Conservation (phyloP, 2,113 vertebrate genomes). For the Chloropsis cyanopogon region DNA sequence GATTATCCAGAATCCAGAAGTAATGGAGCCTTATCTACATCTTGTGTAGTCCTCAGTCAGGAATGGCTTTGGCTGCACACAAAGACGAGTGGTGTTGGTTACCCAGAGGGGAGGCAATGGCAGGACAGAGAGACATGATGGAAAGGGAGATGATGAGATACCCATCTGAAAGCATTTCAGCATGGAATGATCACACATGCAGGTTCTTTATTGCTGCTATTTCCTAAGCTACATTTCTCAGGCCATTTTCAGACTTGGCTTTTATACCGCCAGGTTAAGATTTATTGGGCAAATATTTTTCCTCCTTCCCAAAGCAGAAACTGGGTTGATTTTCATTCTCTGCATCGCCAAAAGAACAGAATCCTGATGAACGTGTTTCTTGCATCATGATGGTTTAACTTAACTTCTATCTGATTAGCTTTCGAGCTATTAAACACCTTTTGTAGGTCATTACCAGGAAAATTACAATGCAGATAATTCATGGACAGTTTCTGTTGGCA, state of each 20-base stretch:
- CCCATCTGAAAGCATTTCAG: background rate
- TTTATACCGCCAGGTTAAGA: background rate
- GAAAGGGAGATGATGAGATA: background rate
- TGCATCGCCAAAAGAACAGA: background rate
- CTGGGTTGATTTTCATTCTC: background rate
- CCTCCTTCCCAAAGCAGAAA: background rate
- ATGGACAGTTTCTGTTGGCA: background rate
- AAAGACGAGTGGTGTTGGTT: background rate
- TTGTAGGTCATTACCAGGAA: slow-evolving; percentile 4
- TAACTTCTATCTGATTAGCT: slow-evolving; percentile 2
- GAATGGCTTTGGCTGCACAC: background rate
- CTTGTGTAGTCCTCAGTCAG: background rate
- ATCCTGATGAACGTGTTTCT: background rate
- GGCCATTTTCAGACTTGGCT: background rate
- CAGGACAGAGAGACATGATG: background rate
- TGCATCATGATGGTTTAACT: slow-evolving; percentile 1
- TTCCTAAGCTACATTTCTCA: slow-evolving; percentile 16
- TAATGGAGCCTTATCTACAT: slow-evolving; percentile 38
- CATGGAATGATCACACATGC: background rate
- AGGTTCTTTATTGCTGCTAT: background rate
- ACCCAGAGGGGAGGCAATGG: background rate
- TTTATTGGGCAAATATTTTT: slow-evolving; percentile 3
- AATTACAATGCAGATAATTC: slow-evolving; percentile 14
- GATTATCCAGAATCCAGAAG: slow-evolving; percentile 29
- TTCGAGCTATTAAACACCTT: slow-evolving; percentile 4